These are phyloP conservation scores for Tragelaphus imberbis DNA, from an alignment of 2,113 vertebrate genomes.

Conservation along the genomic window DNA sequence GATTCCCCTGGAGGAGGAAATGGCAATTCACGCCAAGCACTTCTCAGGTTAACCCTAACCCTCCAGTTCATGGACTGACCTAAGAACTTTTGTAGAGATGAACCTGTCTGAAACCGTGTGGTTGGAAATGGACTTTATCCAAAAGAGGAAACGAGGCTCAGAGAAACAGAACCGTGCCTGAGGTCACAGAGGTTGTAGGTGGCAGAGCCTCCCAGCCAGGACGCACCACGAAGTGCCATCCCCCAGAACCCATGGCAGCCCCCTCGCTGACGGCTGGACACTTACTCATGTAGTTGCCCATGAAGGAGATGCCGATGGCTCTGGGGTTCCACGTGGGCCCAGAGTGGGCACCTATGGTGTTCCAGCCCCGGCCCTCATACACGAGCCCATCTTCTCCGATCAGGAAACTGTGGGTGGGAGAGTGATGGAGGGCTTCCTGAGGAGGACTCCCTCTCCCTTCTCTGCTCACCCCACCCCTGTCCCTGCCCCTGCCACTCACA, in stretches of 20 bases:
- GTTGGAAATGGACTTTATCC: neutral
- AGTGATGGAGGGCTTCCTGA: neutral
- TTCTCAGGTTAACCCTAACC: neutral
- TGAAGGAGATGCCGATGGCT: conserved; percentile 58
- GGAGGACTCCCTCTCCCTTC: neutral
- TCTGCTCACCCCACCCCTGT: neutral
- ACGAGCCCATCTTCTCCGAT: conserved; percentile 60
- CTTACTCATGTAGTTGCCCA: conserved; percentile 66
- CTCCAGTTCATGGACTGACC: neutral
- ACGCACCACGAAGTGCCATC: rapidly evolving
- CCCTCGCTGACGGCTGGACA: neutral
- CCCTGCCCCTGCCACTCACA: neutral
- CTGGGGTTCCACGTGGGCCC: neutral
- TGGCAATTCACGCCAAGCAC: neutral
- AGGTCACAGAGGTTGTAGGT: neutral
- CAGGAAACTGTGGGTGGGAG: conserved; percentile 45
- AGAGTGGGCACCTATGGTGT: neutral
- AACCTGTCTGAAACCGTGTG: rapidly evolving
- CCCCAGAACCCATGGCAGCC: neutral
- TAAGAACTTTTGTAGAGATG: neutral
- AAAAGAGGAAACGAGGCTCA: neutral
- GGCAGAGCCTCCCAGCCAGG: neutral
- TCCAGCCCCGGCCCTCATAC: conserved; percentile 64
- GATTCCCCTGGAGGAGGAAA: neutral
- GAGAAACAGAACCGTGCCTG: neutral